Base-by-base conservation (phyloP, 1,140 invertebrate species). In the Thaumatotibia leucotreta region DNA sequence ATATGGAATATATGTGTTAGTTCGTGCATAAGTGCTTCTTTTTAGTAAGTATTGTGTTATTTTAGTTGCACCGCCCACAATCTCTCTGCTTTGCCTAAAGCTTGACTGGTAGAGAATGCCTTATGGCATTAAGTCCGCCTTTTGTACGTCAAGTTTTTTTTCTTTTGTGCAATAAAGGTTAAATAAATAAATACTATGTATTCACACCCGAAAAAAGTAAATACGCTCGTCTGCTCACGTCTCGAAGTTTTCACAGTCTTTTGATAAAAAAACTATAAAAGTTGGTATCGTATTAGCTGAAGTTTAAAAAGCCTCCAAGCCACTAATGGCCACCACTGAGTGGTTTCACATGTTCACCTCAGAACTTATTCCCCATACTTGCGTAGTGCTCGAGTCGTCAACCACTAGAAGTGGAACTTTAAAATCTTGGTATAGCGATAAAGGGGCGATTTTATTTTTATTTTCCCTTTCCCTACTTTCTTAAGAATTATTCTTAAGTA, bases 281-380 rank as follows among this genome's bases (percentile, higher is more conserved):
- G 39, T 58, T 64, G 64, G 50, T 17, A 45, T 45, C 17, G 17
- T 45, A 45, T 45, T 45, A 45, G 8, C 39, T 45, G 14, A 45
- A 45, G 11, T 45, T 45, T 45, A 45, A 45, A 45, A 45, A 45
- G 39, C 39, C 39, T 45, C 39, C 35, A 39, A 39, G 35, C 35
- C 39, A 32, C 66, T 79, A 75, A 78, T 76, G 67, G 67, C 61
- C 50, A 52, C 54, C 70, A 66, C 54, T 77, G 81, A 83, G 81
- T 83, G 81, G 81, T 77, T 82, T 83, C 79, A 70, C 81, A 68
- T 83, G 81, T 83, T 76, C 49, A 17, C 35, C 68, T 45, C 39
- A 45, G 6, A 4, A 2, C 5, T 20, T 2, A 35, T 11, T 17
- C 39, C 17, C 39, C 2, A 5, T 2, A 45, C 39, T 45, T 45